Evolutionary conservation across 2,888 invertebrate genomes (phyloP).

Genomic region (Eudasyphora cyanicolor): DNA sequence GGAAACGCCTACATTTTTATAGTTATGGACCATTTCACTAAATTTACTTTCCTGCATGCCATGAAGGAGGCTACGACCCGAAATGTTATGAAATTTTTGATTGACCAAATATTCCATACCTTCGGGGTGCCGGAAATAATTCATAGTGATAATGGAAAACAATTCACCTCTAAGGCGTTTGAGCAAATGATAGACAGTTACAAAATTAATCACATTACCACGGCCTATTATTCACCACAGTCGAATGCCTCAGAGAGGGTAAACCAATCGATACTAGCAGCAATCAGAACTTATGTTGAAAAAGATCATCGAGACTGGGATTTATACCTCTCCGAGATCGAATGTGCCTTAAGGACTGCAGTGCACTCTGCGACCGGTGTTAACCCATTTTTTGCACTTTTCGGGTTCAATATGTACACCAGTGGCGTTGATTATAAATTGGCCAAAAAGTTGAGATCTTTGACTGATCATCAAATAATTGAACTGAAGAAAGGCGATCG

Average conservation of each 20-base stretch:
- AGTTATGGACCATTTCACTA: too few relatives aligned
- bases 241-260: too few relatives aligned
- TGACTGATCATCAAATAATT: background rate
- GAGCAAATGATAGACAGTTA: too few relatives aligned
- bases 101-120: background rate
- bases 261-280: too few relatives aligned
- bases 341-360: conserved; percentile 28
- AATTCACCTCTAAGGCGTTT: too few relatives aligned
- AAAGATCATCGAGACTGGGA: conserved; percentile 25
- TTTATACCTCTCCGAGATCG: conserved; percentile 20
- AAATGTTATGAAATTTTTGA: too few relatives aligned
- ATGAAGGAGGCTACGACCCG: too few relatives aligned
- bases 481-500: background rate
- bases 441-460: conserved; percentile 10
- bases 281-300: background rate
- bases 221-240: too few relatives aligned
- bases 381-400: conserved; percentile 32
- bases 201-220: too few relatives aligned
- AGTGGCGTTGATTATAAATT: conserved; percentile 30
- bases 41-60: too few relatives aligned
- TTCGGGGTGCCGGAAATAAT: too few relatives aligned
- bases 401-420: conserved; percentile 24
- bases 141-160: background rate
- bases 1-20: too few relatives aligned
- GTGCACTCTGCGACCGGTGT: background rate